Evolutionary conservation across 2,797 vertebrate species (phyloP), one percentile per base, ranked within the genome.

Genomic region (Alca torda): DNA sequence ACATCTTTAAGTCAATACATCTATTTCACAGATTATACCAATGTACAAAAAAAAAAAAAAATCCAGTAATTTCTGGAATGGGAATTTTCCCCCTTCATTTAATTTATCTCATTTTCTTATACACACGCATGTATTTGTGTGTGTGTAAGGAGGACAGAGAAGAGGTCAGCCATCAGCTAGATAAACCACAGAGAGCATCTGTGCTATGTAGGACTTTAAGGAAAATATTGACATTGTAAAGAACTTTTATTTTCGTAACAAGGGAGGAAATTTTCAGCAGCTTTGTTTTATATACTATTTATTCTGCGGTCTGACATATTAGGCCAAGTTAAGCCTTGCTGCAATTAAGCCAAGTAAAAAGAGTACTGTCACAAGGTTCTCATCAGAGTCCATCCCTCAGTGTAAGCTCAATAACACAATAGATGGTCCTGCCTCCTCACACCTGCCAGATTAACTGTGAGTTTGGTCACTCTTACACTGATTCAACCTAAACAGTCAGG

Each of bases 51-150:
- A 79, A 56, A 5, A 0, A 65, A 46, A 6, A 57, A 68, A 54
- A 28, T 28, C 28, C 28, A 63, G 13, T 21, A 4, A 68, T 64
- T 81, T 39, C 28, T 68, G 39, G 10, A 7, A 80, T 28, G 5
- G 30, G 15, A 86, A 9, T 46, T 88, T 59, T 63, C 0, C 15
- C 3, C 4, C 14, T 84, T 70, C 1, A 19, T 84, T 89, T 76
- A 0, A 50, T 65, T 79, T 69, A 28, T 41, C 11, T 68, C 31
- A 45, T 69, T 85, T 79, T 73, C 50, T 82, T 11, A 13, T 14
- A 43, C 3, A 53, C 6, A 39, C 3, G 31, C 9, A 9, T 11
- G 0, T n/a, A 41, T 48, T n/a, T 65, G 16, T 8, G 17, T 28
- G 16, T 48, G 17, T 39, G 1, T 57, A 45, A 61, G 56, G 15